These are phyloP conservation scores for Solenopsis invicta DNA, from an alignment of 1,140 invertebrate genomes.

Conservation along the genomic window DNA sequence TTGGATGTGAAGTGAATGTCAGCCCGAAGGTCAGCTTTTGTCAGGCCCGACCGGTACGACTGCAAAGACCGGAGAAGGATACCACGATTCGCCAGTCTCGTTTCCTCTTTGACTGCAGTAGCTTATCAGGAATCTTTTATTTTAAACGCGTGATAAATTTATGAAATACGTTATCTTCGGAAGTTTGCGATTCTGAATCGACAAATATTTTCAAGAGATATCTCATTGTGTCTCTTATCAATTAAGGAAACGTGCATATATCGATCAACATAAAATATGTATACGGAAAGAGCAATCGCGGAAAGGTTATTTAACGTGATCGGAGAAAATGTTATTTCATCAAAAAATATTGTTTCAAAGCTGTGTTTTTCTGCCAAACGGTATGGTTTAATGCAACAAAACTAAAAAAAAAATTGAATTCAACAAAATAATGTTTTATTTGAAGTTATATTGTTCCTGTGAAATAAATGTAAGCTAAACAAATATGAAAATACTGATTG, in stretches of 20 bases:
- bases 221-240: neutral
- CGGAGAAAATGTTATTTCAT: too few relatives aligned
- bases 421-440: too few relatives aligned
- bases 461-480: too few relatives aligned
- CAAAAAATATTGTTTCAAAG: too few relatives aligned
- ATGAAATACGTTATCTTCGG: neutral
- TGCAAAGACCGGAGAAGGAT: neutral
- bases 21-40: constrained; percentile 87
- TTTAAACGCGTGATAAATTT: neutral
- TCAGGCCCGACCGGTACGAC: constrained; percentile 75
- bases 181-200: neutral
- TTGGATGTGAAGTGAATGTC: constrained; percentile 84
- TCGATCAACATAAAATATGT: neutral
- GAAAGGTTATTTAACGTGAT: too few relatives aligned
- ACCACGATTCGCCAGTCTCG: neutral
- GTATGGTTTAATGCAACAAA: too few relatives aligned
- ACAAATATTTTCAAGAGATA: neutral
- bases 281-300: too few relatives aligned
- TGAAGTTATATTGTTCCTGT: too few relatives aligned
- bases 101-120: neutral
- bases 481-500: too few relatives aligned
- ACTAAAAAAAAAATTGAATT: too few relatives aligned
- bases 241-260: neutral
- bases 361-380: too few relatives aligned
- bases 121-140: constrained; percentile 32